Conservation (phyloP, 2,797 vertebrate species). For the Cyclopterus lumpus region DNA sequence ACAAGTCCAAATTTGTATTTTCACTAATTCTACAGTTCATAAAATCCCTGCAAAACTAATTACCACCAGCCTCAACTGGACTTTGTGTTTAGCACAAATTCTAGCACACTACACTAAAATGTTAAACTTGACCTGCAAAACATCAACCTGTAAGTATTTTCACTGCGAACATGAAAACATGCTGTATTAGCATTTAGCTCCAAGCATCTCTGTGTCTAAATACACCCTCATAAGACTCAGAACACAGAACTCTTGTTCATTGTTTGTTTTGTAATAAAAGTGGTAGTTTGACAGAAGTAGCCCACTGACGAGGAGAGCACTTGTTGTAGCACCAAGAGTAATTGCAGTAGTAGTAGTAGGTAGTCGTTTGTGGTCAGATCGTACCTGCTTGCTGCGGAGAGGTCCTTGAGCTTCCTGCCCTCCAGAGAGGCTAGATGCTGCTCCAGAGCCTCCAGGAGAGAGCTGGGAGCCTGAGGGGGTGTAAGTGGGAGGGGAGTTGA, state of each 20-base stretch:
- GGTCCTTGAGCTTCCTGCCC: conserved; percentile 92
- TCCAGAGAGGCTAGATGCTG: conserved; percentile 96
- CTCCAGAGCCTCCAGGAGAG: conserved; percentile 94
- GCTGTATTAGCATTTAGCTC: not conserved
- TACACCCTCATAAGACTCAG: not conserved
- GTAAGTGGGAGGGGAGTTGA: conserved; percentile 30
- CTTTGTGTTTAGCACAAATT: not conserved
- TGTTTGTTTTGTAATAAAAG: not conserved
- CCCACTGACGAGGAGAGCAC: not conserved
- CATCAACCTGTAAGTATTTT: not conserved
- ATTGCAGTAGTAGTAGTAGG: not conserved
- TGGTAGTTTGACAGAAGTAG: not conserved
- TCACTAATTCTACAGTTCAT: not conserved
- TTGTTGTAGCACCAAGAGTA: not conserved
- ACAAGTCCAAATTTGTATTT: not conserved
- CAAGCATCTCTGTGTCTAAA: not conserved
- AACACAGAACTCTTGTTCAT: not conserved
- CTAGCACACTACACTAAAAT: not conserved
- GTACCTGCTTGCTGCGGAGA: conserved; percentile 90
- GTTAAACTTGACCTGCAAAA: not conserved
- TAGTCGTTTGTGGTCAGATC: not conserved
- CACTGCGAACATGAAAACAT: no score
- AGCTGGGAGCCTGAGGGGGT: conserved; percentile 87
- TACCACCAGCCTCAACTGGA: not conserved
- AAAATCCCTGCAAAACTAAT: not conserved